Evolutionary conservation across 2,888 invertebrate species (phyloP), one percentile per base, ranked within the genome.

Genomic region (Pristionchus japonicus): DNA sequence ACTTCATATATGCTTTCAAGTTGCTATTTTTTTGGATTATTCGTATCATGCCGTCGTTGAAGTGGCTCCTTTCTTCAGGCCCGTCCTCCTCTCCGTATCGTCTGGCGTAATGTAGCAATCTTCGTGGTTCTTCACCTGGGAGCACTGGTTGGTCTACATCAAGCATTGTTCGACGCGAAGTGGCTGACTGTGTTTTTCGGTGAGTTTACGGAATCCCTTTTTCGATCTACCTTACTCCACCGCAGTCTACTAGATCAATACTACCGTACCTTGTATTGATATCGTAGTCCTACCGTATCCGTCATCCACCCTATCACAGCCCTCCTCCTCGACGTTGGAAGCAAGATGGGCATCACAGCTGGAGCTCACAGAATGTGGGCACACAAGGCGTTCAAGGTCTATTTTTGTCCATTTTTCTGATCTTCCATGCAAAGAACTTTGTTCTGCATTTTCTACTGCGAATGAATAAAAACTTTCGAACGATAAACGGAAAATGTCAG

Each of bases 351-450:
- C 0, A 97, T 98, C 87, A 98, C 98, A 3, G 98, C 97, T 0
- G 98, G 98, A 6, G 97, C 97, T 0, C 99, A 99, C 94, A 96
- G 98, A 91, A 96, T 98, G 23, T 99, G 98, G 98, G 96, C 98
- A 0, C 99, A 99, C 95, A 96, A 97, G 92, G 96, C 97, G 1
- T 99, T 98, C 95, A 98, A 98, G 95, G 98, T 98, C n/a, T n/a
- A n/a, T n/a, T n/a, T 0, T n/a, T n/a, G n/a, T n/a, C n/a, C n/a
- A n/a, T n/a, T n/a, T n/a, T n/a, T n/a, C n/a, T n/a, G n/a, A n/a
- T n/a, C n/a, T n/a, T n/a, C n/a, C n/a, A n/a, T n/a, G n/a, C n/a
- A n/a, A 52, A 52, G 57, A 52, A 52, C 13, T 52, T 17, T 17
- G 20, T 52, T 17, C 13, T 17, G 13, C n/a, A n/a, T n/a, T n/a